Percentiles rank a stretch among this genome's conserved stretches.
Evolutionary conservation across 2,113 vertebrate genomes (phyloP).

Genomic region (Triplophysa dalaica): DNA sequence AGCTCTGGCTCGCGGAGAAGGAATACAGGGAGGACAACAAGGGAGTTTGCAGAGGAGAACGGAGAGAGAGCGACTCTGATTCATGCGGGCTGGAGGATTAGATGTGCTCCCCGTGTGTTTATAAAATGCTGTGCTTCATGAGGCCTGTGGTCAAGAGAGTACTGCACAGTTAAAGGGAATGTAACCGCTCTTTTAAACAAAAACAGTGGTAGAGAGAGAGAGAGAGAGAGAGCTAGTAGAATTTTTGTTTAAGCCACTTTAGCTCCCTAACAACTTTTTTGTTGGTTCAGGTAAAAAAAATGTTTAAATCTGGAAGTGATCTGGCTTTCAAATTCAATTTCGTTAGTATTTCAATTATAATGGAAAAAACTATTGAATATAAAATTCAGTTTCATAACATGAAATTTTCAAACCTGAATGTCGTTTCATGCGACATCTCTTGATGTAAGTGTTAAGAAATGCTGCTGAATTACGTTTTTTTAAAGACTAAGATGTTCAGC

Average conservation of each 20-base stretch:
- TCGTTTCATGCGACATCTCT: neutral
- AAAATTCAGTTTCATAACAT: neutral
- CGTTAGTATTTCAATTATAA: too few relatives aligned
- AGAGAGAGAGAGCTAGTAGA: slow-evolving; percentile 15
- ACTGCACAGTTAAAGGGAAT: slow-evolving; percentile 46
- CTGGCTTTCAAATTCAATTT: too few relatives aligned
- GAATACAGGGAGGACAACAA: slow-evolving; percentile 74
- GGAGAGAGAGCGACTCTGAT: slow-evolving; percentile 81
- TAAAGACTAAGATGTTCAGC: neutral
- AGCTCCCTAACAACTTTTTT: neutral
- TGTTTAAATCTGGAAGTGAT: too few relatives aligned
- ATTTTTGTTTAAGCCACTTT: too few relatives aligned
- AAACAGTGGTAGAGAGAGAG: slow-evolving; percentile 29
- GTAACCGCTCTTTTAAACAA: slow-evolving; percentile 41
- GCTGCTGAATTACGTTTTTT: neutral
- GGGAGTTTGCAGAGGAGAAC: slow-evolving; percentile 56
- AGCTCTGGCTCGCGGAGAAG: slow-evolving; percentile 71
- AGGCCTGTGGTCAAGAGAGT: slow-evolving; percentile 42
- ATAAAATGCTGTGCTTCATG: slow-evolving; percentile 49
- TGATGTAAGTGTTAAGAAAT: neutral
- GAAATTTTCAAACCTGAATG: neutral
- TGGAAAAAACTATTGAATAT: too few relatives aligned
- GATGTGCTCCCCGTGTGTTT: slow-evolving; percentile 50
- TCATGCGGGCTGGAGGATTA: slow-evolving; percentile 78
- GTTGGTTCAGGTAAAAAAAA: neutral